Percentiles rank a stretch among this genome's conserved stretches.
Conservation (phyloP, 2,888 invertebrate species). For the Lasiommata megera region DNA sequence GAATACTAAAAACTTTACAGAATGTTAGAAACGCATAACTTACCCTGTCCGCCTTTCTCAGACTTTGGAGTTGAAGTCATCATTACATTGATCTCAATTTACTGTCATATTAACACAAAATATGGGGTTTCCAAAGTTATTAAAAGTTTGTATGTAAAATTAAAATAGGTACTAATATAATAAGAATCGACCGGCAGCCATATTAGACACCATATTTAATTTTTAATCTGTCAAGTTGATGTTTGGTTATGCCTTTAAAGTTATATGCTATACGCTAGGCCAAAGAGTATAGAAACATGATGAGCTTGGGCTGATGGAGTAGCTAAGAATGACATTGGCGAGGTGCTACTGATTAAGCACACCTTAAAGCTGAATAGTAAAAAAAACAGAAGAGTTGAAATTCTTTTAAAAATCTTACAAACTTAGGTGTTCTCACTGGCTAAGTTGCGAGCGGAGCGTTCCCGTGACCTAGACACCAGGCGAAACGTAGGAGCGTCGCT, state of each 20-base stretch:
- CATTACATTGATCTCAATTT: conserved; percentile 47
- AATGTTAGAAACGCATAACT: conserved; percentile 48
- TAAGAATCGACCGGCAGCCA: conserved; percentile 73
- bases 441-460: too few relatives aligned
- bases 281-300: background rate
- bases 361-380: too few relatives aligned
- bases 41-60: conserved; percentile 76
- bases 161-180: conserved; percentile 51
- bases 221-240: conserved; percentile 35
- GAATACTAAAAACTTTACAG: conserved; percentile 19
- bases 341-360: too few relatives aligned
- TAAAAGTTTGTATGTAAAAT: conserved; percentile 48
- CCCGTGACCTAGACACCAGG: too few relatives aligned
- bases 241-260: background rate
- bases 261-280: too few relatives aligned
- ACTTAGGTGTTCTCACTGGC: too few relatives aligned
- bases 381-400: too few relatives aligned
- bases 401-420: too few relatives aligned
- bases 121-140: conserved; percentile 42
- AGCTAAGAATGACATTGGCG: too few relatives aligned
- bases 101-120: conserved; percentile 66
- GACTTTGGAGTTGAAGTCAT: conserved; percentile 79
- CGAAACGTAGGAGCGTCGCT: too few relatives aligned
- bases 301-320: too few relatives aligned
- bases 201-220: conserved; percentile 51